Conservation (phyloP, 2,888 invertebrate genomes). For the Nycteola revayana region DNA sequence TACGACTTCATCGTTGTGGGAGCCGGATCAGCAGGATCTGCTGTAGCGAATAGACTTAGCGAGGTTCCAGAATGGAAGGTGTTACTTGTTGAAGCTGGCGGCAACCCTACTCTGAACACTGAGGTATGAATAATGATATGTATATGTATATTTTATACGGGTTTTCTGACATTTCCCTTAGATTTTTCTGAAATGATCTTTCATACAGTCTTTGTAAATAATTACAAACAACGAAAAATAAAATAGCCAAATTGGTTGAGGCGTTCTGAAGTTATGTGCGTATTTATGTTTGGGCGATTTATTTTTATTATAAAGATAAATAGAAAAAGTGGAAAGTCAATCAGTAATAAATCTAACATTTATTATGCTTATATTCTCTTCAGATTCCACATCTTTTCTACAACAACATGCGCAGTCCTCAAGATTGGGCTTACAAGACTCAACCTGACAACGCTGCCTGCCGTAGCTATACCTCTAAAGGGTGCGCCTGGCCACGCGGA, state of each 20-base stretch:
- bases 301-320: too few species aligned
- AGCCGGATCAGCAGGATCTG: slow-evolving; percentile 84
- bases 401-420: slow-evolving; percentile 39
- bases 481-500: slow-evolving; percentile 84
- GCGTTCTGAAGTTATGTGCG: too few species aligned
- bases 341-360: too few species aligned
- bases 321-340: too few species aligned
- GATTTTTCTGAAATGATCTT: too few species aligned
- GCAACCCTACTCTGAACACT: slow-evolving; percentile 82
- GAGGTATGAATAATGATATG: slow-evolving; percentile 40
- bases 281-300: too few species aligned
- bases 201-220: too few species aligned
- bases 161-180: too few species aligned
- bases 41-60: slow-evolving; percentile 83
- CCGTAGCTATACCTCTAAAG: slow-evolving; percentile 51
- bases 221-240: too few species aligned
- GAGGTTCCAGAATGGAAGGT: slow-evolving; percentile 83
- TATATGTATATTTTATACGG: too few species aligned
- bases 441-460: slow-evolving; percentile 62
- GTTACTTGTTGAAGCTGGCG: slow-evolving; percentile 83
- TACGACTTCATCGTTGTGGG: slow-evolving; percentile 85
- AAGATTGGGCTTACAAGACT: slow-evolving; percentile 81
- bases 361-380: slow-evolving; percentile 24
- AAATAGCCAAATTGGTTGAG: too few species aligned
- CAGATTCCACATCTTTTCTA: slow-evolving; percentile 46